These are phyloP conservation scores for Alcedo atthis DNA, from an alignment of 2,797 vertebrate genomes.

Conservation along the genomic window DNA sequence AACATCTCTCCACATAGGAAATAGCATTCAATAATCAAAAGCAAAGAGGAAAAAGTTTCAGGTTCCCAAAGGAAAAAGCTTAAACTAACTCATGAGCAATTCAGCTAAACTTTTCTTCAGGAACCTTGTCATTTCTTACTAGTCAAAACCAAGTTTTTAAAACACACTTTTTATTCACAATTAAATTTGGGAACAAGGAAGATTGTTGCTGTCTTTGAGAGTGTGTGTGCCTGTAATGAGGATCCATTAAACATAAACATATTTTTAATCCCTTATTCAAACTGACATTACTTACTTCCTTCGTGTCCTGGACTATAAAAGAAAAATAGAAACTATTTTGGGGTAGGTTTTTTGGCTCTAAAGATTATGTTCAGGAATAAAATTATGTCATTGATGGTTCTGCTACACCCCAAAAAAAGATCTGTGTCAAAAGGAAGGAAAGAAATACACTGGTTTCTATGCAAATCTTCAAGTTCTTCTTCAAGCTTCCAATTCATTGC, in stretches of 20 bases:
- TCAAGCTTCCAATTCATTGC: neutral
- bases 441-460: neutral
- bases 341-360: neutral
- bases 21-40: neutral
- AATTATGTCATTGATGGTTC: neutral
- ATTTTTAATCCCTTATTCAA: neutral
- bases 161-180: neutral
- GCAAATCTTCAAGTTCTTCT: neutral
- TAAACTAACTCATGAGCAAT: neutral
- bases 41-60: neutral
- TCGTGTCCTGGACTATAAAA: neutral
- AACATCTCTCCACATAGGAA: neutral
- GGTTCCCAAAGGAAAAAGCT: neutral
- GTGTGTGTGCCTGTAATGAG: rapidly evolving
- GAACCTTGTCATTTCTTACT: neutral
- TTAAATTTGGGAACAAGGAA: neutral
- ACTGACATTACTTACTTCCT: neutral
- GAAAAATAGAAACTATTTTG: neutral
- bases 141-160: neutral
- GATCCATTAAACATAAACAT: neutral
- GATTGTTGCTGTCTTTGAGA: neutral
- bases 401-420: neutral
- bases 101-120: neutral
- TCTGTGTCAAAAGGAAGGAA: neutral
- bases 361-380: neutral